Base-by-base conservation (phyloP, 1,140 invertebrate species). In the Saccostrea cuccullata region DNA sequence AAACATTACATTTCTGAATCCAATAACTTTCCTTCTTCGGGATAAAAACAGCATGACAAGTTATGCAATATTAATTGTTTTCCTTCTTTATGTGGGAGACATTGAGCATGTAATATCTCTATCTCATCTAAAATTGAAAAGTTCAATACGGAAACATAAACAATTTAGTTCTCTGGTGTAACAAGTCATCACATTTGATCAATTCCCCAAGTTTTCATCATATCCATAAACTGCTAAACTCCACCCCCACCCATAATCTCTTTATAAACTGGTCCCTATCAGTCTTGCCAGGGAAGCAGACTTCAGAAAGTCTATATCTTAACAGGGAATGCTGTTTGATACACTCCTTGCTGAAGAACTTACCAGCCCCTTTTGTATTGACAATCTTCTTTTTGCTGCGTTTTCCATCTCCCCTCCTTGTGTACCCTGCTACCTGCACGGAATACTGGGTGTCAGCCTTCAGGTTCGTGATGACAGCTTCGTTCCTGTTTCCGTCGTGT, bases 391-490 rank as follows among this genome's bases (percentile, higher is more conserved):
- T 86, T 4, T 97, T 97, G 93, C 98, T 99, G 85, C 98, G 95
- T 93, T 98, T 97, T 4, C 98, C 98, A 94, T 99, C 98, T 6
- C 98, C 98, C 95, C 98, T 99, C 82, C 98, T 96, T 0, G 98
- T 99, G 47, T 99, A 95, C 0, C 98, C 98, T 0, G 98, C 98
- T 40, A 99, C 98, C 88, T 95, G 93, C 40, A 96, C 93, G n/a
- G 97, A 97, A 94, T 99, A 99, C 70, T 96, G 96, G 0, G 98
- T 99, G 92, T 99, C 98, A 0, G 98, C 98, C 94, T 99, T 97
- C 15, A 99, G 96, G 6, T 97, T 97, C 8, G 97, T 97, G 8
- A 99, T 96, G 92, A 98, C 98, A 89, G 97, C 96, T 93, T 98
- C 97, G 2, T 98, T 95, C 4, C 97, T 96, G 5, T 96, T 96